These are phyloP conservation scores for Drosophila dunni DNA, from an alignment of 1,140 invertebrate genomes.

Conservation along the genomic window DNA sequence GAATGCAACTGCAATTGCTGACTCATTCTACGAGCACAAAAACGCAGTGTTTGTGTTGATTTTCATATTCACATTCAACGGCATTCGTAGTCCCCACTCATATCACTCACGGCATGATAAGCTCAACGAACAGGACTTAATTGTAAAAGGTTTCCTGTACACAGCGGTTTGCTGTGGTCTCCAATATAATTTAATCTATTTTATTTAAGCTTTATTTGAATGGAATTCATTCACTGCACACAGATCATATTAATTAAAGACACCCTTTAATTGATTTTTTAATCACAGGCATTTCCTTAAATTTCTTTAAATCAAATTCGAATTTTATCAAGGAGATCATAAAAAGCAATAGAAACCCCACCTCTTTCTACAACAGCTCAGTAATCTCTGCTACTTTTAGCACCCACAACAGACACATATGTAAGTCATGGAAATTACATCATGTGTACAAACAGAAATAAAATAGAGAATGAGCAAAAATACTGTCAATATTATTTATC, in stretches of 20 bases:
- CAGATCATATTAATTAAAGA: constrained; percentile 13
- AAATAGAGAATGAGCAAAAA: neutral
- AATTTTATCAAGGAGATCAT: too few relatives aligned
- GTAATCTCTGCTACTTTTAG: neutral
- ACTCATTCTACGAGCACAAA: constrained; percentile 10
- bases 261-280: too few relatives aligned
- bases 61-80: constrained; percentile 23
- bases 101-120: constrained; percentile 51
- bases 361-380: too few relatives aligned
- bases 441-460: constrained; percentile 4
- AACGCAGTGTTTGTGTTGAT: constrained; percentile 32
- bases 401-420: neutral
- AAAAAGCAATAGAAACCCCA: too few relatives aligned
- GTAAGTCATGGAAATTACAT: constrained; percentile 4
- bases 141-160: constrained; percentile 48
- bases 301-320: too few relatives aligned
- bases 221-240: constrained; percentile 28
- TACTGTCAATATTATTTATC: constrained; percentile 36
- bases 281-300: too few relatives aligned
- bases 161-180: constrained; percentile 17
- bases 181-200: constrained; percentile 63
- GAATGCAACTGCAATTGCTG: constrained; percentile 46
- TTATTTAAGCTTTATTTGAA: constrained; percentile 74
- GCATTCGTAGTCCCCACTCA: neutral
- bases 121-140: constrained; percentile 48